Conservation (phyloP, 2,888 invertebrate genomes). For the Pammene fasciana region DNA sequence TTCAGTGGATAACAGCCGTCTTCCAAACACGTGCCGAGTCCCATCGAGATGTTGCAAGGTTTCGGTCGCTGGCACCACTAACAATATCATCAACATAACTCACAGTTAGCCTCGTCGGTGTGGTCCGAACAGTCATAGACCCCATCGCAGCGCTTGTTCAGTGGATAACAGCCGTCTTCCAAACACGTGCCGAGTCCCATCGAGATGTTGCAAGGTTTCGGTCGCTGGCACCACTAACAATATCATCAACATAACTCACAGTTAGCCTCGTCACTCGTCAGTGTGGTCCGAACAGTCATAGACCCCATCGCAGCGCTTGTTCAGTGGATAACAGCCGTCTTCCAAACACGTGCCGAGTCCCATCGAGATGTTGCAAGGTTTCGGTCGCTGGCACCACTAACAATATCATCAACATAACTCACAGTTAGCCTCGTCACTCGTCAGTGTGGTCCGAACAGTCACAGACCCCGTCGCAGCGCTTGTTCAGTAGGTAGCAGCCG, state of each 20-base stretch:
- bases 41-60: too few relatives aligned
- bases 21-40: too few relatives aligned
- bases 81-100: slow-evolving; percentile 40
- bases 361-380: too few relatives aligned
- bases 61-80: too few relatives aligned
- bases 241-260: too few relatives aligned
- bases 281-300: too few relatives aligned
- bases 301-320: too few relatives aligned
- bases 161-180: slow-evolving; percentile 90
- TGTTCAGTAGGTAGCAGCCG: slow-evolving; percentile 65
- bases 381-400: too few relatives aligned
- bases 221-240: slow-evolving; percentile 69
- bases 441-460: slow-evolving; percentile 95
- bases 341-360: too few relatives aligned
- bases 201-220: slow-evolving; percentile 87
- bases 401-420: slow-evolving; percentile 40
- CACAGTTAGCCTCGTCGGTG: slow-evolving; percentile 92
- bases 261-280: too few relatives aligned
- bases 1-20: slow-evolving; percentile 57
- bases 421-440: slow-evolving; percentile 92
- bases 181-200: slow-evolving; percentile 91
- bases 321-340: too few relatives aligned
- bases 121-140: slow-evolving; percentile 91
- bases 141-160: slow-evolving; percentile 91
- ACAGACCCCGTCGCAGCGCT: slow-evolving; percentile 89